These are phyloP conservation scores for Euborellia annulipes DNA, from an alignment of 1,140 invertebrate species.

Conservation along the genomic window DNA sequence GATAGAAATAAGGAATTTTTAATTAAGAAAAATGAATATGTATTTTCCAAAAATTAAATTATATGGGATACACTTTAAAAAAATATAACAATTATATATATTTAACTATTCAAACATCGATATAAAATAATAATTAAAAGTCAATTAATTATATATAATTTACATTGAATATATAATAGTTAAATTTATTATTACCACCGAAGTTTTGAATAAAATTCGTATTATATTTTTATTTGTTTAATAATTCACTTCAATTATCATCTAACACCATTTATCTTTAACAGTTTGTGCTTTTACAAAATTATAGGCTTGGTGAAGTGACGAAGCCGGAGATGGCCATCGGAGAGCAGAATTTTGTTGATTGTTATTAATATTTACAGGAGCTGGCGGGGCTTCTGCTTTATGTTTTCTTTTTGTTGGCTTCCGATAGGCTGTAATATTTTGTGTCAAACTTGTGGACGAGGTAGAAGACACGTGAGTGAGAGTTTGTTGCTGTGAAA, in stretches of 20 bases:
- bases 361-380: constrained; percentile 10
- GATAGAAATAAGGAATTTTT: too few relatives aligned
- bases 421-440: constrained; percentile 21
- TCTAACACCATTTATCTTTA: constrained; percentile 27
- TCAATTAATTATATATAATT: too few relatives aligned
- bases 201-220: too few relatives aligned
- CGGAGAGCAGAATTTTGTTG: constrained; percentile 25
- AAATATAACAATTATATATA: too few relatives aligned
- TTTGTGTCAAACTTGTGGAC: constrained; percentile 15
- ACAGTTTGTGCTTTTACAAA: not conserved
- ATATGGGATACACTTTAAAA: too few relatives aligned
- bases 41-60: too few relatives aligned
- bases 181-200: too few relatives aligned
- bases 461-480: constrained; percentile 19
- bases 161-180: too few relatives aligned
- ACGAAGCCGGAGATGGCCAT: constrained; percentile 26
- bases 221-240: too few relatives aligned
- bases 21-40: too few relatives aligned
- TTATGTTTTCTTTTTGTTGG: constrained; percentile 36
- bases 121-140: too few relatives aligned
- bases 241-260: not conserved
- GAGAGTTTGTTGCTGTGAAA: constrained; percentile 18
- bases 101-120: too few relatives aligned
- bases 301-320: not conserved
- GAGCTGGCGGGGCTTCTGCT: constrained; percentile 29